Conservation (phyloP, 2,113 vertebrate species). For the Jaculus jaculus region DNA sequence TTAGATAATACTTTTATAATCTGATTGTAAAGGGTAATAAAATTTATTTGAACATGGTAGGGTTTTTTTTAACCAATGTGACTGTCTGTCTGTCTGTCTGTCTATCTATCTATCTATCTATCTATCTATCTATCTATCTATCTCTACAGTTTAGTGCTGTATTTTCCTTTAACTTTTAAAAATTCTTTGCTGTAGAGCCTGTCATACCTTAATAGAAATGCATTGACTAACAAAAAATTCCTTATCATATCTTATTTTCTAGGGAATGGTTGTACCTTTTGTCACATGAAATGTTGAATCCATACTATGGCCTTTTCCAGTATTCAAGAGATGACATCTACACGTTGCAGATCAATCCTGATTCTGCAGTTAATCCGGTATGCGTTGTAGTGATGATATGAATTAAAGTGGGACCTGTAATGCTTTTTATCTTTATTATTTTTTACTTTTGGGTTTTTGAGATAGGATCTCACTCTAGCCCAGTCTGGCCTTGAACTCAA, state of each 20-base stretch:
- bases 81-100: too few relatives aligned
- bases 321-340: conserved; percentile 99
- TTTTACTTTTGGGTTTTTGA: too few relatives aligned
- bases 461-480: too few relatives aligned
- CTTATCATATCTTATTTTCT: conserved; percentile 42
- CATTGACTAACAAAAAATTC: not conserved
- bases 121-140: not conserved
- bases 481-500: too few relatives aligned
- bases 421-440: not conserved
- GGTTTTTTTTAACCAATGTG: conserved; percentile 26
- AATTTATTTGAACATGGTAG: conserved; percentile 3
- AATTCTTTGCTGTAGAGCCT: not conserved
- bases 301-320: conserved; percentile 98
- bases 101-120: not conserved
- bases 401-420: not conserved
- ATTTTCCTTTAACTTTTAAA: not conserved
- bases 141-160: not conserved
- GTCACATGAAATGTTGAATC: conserved; percentile 99
- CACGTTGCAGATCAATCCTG: conserved; percentile 98
- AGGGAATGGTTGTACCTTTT: conserved; percentile 99
- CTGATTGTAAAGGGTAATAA: conserved; percentile 14
- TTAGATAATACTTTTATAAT: not conserved
- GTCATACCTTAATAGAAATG: conserved; percentile 41
- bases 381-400: conserved; percentile 46
- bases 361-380: conserved; percentile 98